These are phyloP conservation scores for Temnothorax nylanderi DNA, from an alignment of 1,140 invertebrate species.

Conservation along the genomic window DNA sequence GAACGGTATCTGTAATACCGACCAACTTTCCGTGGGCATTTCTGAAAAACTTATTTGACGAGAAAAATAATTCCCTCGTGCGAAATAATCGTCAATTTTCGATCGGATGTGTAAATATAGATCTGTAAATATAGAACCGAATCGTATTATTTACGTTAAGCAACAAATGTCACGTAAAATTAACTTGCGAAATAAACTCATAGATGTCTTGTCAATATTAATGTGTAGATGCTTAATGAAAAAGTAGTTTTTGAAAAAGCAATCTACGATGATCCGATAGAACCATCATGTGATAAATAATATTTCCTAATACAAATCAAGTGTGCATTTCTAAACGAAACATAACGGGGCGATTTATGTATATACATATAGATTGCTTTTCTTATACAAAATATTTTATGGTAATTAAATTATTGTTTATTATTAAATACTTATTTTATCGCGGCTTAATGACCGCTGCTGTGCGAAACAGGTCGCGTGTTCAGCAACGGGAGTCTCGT, in stretches of 20 bases:
- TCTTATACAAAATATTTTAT: neutral
- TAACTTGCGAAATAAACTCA: neutral
- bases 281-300: neutral
- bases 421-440: neutral
- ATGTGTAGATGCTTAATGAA: neutral
- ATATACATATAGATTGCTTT: neutral
- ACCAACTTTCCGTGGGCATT: neutral
- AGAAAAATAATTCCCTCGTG: neutral
- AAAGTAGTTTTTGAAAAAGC: neutral
- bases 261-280: neutral
- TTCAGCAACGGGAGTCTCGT: conserved; percentile 27
- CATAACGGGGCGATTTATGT: neutral
- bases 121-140: no score
- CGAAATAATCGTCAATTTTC: neutral
- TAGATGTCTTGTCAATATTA: neutral
- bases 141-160: neutral
- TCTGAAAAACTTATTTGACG: neutral
- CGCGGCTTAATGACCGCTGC: neutral
- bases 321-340: neutral
- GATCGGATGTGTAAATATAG: neutral
- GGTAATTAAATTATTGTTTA: neutral
- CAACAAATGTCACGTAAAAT: neutral
- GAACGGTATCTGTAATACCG: neutral
- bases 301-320: neutral
- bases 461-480: conserved; percentile 12